A percentile compares a stretch with the other conserved stretches of the same genome.
Conservation (phyloP, 2,797 vertebrate genomes). For the Micromesistius poutassou region DNA sequence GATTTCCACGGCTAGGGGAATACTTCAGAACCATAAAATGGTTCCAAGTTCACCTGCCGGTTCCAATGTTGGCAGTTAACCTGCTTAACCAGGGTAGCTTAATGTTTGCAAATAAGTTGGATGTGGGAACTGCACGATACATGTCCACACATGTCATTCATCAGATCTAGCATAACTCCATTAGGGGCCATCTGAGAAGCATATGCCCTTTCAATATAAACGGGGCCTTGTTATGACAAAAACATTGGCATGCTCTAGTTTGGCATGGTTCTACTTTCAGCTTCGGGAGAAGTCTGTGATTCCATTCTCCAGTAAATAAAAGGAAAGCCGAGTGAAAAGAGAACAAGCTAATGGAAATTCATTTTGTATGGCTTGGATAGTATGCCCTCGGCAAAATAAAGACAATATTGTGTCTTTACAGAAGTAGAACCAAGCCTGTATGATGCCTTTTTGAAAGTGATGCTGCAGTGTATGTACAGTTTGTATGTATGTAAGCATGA, state of each 20-base stretch:
- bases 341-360: background rate
- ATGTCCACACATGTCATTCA: conserved; percentile 3
- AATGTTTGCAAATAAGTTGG: background rate
- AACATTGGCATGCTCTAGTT: conserved; percentile 24
- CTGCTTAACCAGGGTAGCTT: conserved; percentile 14
- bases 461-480: background rate
- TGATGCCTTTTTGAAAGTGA: background rate
- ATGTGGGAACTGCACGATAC: background rate
- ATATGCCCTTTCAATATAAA: conserved; percentile 4
- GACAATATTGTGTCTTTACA: background rate
- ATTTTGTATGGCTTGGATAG: background rate
- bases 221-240: conserved; percentile 5
- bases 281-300: conserved; percentile 12
- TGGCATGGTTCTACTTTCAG: background rate
- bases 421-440: background rate
- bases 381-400: conserved; percentile 9
- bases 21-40: conserved; percentile 27
- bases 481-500: background rate
- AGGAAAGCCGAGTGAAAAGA: background rate
- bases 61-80: conserved; percentile 31
- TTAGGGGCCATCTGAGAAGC: background rate
- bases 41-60: conserved; percentile 61
- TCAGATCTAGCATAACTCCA: background rate
- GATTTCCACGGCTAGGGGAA: conserved; percentile 41
- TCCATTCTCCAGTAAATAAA: conserved; percentile 19